Base-by-base conservation (phyloP, 2,797 vertebrate species). In the Sebastes minor region DNA sequence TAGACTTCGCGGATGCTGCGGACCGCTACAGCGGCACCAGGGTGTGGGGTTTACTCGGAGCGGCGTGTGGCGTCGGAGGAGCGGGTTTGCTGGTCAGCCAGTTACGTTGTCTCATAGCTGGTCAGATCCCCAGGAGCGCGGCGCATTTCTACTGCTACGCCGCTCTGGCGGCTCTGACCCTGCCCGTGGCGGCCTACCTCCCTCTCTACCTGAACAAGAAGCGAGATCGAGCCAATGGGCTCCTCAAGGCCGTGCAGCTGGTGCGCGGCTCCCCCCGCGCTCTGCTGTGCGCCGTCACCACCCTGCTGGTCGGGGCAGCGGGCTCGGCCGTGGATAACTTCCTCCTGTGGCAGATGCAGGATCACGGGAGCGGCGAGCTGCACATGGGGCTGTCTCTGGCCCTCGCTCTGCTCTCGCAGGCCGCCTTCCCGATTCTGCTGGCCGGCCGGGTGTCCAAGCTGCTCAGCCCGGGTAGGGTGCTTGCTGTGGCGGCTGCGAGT, bases 291-390 rank as follows among this genome's bases (percentile, higher is more conserved):
- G 91, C 95, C 0, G 2, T 90, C 89, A 98, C 97, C 0, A 52
- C 94, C 69, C 71, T 97, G 74, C 73, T 98, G 74, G 75, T 86
- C 0, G 97, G 97, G 0, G 85, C 82, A 0, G 89, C 91, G 0
- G 12, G 78, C 32, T 95, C 97, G 0, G 52, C 89, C 0, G 89
- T 94, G 35, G 95, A 96, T 8, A 96, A 97, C 93, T 98, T 98
- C 72, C 94, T 99, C 1, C 94, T 97, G 74, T 99, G 97, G 98
- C 95, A 97, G 92, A 97, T 98, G 97, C 87, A 97, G 90, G 97
- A 98, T 71, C 90, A 78, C 0, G 95, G 95, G 52, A 93, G 97
- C 82, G 74, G 79, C 0, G 96, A 98, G 90, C 91, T 97, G 53
- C 96, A 95, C 86, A 97, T 98, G 97, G 98, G 96, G 1, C 57